Evolutionary conservation across 2,797 vertebrate species (phyloP).

Genomic region (Lophotriccus pileatus): DNA sequence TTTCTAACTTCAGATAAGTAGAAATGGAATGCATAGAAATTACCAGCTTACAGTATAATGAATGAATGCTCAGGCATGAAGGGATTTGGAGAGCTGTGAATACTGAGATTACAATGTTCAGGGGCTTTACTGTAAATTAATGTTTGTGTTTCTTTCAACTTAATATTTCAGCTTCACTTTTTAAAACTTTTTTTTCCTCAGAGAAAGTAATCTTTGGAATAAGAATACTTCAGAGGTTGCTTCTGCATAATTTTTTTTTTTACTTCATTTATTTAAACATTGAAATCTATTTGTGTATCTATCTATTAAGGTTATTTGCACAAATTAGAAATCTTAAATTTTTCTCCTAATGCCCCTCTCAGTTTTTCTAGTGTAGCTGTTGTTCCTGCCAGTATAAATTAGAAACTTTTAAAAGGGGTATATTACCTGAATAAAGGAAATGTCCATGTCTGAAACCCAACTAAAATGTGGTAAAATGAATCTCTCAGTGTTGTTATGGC

Average conservation of each 20-base stretch:
- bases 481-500: neutral
- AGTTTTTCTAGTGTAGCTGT: neutral
- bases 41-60: neutral
- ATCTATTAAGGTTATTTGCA: neutral
- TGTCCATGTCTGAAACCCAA: neutral
- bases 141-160: neutral
- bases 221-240: neutral
- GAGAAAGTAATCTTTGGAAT: neutral
- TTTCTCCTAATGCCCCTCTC: neutral
- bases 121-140: neutral
- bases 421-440: neutral
- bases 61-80: neutral
- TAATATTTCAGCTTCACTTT: neutral
- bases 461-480: neutral
- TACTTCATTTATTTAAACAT: neutral
- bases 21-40: neutral
- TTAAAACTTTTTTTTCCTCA: neutral
- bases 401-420: neutral
- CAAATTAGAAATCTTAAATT: neutral
- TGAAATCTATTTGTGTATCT: neutral
- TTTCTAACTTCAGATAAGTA: neutral
- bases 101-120: neutral
- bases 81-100: neutral
- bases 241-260: neutral
- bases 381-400: neutral